These are phyloP conservation scores for Thymallus thymallus DNA, from an alignment of 2,113 vertebrate species.

Conservation along the genomic window DNA sequence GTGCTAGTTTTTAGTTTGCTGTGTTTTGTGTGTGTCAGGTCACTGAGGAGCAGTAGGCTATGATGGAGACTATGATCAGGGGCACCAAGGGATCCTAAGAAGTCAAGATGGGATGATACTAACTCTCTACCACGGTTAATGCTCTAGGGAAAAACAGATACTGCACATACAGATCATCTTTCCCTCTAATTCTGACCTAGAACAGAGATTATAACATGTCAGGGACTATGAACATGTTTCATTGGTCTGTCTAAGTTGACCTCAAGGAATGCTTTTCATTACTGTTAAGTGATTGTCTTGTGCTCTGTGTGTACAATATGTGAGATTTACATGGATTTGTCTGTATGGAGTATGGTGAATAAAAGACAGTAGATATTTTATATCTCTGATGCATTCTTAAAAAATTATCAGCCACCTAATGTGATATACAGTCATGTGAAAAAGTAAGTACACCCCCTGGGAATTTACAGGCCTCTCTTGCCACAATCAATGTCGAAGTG, in stretches of 20 bases:
- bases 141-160: background rate
- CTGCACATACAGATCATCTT: too few relatives aligned
- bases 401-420: background rate
- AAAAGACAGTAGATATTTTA: background rate
- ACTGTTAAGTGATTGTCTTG: background rate
- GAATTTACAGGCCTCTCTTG: too few relatives aligned
- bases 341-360: background rate
- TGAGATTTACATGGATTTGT: background rate
- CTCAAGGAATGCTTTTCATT: background rate
- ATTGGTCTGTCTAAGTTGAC: background rate
- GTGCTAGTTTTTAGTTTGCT: background rate
- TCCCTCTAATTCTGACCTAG: background rate
- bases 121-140: too few relatives aligned
- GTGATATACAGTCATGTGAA: too few relatives aligned
- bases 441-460: too few relatives aligned
- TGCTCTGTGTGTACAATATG: background rate
- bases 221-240: too few relatives aligned
- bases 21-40: conserved; percentile 70
- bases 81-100: conserved; percentile 86
- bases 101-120: background rate
- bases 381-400: background rate
- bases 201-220: too few relatives aligned
- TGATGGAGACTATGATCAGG: conserved; percentile 85
- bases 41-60: conserved; percentile 85
- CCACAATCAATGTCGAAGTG: too few relatives aligned